phyloP scores from a whole-genome alignment of 2,888 invertebrate species.

The Cosmia pyralina region DNA sequence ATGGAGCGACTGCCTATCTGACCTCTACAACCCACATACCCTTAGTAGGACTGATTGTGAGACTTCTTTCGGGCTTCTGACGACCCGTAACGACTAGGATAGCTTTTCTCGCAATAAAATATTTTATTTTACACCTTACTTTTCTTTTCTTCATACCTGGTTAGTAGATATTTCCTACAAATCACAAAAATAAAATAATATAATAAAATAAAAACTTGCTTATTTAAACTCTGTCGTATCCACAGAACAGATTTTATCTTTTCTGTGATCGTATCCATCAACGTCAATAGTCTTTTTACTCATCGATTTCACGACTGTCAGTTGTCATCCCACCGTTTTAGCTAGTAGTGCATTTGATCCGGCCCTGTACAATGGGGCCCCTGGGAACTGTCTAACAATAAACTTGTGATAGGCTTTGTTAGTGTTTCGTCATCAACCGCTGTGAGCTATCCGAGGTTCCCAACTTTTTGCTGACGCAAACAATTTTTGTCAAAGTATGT shows the following conservation, averaged over 20 bases:
- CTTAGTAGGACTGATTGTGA: no score
- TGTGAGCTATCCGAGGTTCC: conserved; percentile 41
- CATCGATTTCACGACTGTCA: background rate
- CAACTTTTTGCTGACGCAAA: conserved; percentile 47
- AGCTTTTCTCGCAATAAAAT: background rate
- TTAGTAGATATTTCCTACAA: background rate
- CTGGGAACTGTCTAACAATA: conserved; percentile 59
- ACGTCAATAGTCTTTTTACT: background rate
- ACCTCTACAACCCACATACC: no score
- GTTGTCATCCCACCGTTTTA: background rate
- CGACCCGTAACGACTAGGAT: no score
- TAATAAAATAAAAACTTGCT: background rate
- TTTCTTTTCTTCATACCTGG: background rate
- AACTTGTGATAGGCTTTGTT: conserved; percentile 66
- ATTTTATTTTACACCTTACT: background rate
- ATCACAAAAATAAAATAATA: background rate
- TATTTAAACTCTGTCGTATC: background rate
- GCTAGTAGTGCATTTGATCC: conserved; percentile 19
- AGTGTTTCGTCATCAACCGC: conserved; percentile 55
- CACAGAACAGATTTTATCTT: no score
- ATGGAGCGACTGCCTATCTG: no score
- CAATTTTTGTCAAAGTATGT: conserved; percentile 16
- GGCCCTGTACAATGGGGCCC: conserved; percentile 48
- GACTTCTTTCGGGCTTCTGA: no score
- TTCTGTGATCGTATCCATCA: background rate